Percentiles rank a stretch among this genome's conserved stretches.
phyloP scores from a whole-genome alignment of 2,888 invertebrate species.

The Acanthosepion esculentum region DNA sequence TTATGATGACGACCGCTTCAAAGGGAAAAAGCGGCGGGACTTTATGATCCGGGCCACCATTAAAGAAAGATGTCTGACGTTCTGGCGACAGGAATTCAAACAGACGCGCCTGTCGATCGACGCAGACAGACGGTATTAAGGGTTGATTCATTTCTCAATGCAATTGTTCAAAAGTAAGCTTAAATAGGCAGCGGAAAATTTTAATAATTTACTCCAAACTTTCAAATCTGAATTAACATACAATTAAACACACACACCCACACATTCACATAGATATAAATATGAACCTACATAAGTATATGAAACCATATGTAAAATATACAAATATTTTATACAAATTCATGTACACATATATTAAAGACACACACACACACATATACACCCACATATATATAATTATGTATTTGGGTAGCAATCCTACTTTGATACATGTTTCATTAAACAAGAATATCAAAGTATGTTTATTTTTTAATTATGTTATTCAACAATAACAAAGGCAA shows the following conservation, averaged over 20 bases:
- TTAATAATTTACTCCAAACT: not conserved
- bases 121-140: not conserved
- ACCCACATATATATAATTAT: no score
- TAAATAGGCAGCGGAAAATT: not conserved
- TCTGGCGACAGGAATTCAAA: not conserved
- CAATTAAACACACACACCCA: not conserved
- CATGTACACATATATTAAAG: no score
- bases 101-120: not conserved
- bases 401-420: no score
- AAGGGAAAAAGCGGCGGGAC: not conserved
- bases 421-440: no score
- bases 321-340: no score
- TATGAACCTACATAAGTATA: not conserved
- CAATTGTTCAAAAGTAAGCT: not conserved
- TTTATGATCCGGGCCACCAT: not conserved
- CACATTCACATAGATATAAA: not conserved
- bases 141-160: not conserved
- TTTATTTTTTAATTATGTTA: no score
- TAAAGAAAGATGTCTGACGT: not conserved
- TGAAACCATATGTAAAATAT: no score
- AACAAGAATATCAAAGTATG: no score
- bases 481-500: no score
- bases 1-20: conserved; percentile 20
- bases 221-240: not conserved
- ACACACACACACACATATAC: no score